These are phyloP conservation scores for Brachypteracias leptosomus DNA, from an alignment of 2,113 vertebrate species.

Conservation along the genomic window DNA sequence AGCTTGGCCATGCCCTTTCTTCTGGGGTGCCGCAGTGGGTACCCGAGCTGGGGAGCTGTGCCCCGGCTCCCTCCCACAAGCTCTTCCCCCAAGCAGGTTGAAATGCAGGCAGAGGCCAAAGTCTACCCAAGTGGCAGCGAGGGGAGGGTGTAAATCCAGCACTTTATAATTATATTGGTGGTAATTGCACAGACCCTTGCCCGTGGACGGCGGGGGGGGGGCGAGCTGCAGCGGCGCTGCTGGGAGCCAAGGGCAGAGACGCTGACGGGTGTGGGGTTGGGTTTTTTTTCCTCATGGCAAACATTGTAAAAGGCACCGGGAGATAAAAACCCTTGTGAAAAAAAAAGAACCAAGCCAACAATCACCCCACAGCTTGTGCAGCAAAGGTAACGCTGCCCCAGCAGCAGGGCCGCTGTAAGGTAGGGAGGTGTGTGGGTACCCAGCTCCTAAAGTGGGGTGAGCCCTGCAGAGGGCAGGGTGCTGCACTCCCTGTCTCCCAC, in stretches of 20 bases:
- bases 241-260: not conserved
- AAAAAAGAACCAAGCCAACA: not conserved
- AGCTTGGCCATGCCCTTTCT: rapidly evolving
- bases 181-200: conserved; percentile 47
- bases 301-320: not conserved
- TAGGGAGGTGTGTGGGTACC: rapidly evolving
- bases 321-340: not conserved
- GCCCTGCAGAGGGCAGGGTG: too few relatives aligned
- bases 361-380: not conserved
- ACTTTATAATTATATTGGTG: conserved; percentile 3
- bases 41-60: rapidly evolving
- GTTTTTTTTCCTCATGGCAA: not conserved
- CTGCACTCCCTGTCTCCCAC: not conserved
- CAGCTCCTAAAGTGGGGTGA: rapidly evolving
- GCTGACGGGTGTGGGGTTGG: not conserved
- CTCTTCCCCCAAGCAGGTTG: not conserved
- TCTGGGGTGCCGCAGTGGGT: rapidly evolving
- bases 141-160: not conserved
- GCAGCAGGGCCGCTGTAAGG: rapidly evolving
- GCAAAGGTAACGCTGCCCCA: not conserved
- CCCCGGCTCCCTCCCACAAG: not conserved
- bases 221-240: rapidly evolving
- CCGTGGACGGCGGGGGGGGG: not conserved
- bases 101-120: conserved; percentile 14
- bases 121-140: not conserved